Percentiles rank a stretch among this genome's conserved stretches.
Conservation (phyloP, 2,113 vertebrate genomes). For the Cercocebus atys region DNA sequence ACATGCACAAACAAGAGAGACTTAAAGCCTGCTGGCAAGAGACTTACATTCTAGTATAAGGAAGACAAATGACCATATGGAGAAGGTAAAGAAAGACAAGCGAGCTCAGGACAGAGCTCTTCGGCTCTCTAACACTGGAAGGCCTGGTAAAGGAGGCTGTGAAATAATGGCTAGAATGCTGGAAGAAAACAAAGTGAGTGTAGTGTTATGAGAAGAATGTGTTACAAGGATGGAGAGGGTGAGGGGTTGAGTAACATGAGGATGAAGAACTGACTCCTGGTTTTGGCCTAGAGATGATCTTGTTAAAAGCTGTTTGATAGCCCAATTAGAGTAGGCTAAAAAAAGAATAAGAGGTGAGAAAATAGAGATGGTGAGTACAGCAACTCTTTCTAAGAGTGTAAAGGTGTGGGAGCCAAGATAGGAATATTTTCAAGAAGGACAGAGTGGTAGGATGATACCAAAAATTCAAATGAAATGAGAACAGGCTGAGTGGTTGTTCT, state of each 20-base stretch:
- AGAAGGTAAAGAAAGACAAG: conserved; percentile 2
- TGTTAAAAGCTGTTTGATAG: background rate
- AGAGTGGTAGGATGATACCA: background rate
- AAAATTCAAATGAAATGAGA: background rate
- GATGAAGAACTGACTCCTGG: background rate
- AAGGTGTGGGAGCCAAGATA: background rate
- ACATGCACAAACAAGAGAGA: background rate
- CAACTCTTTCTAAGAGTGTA: background rate
- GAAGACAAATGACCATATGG: background rate
- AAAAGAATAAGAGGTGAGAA: background rate
- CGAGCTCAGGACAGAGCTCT: background rate
- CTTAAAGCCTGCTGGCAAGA: background rate
- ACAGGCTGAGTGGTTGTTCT: background rate
- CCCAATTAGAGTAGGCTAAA: background rate
- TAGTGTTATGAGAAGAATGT: background rate
- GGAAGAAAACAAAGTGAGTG: background rate
- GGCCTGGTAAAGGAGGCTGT: background rate
- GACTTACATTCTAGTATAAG: background rate
- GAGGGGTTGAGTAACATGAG: background rate
- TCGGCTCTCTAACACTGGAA: background rate
- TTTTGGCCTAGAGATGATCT: background rate
- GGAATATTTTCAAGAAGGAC: background rate
- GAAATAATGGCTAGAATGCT: background rate
- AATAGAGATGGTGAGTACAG: background rate
- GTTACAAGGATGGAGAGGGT: background rate